These are phyloP conservation scores for Channa argus DNA, from an alignment of 2,113 vertebrate genomes.

Conservation along the genomic window DNA sequence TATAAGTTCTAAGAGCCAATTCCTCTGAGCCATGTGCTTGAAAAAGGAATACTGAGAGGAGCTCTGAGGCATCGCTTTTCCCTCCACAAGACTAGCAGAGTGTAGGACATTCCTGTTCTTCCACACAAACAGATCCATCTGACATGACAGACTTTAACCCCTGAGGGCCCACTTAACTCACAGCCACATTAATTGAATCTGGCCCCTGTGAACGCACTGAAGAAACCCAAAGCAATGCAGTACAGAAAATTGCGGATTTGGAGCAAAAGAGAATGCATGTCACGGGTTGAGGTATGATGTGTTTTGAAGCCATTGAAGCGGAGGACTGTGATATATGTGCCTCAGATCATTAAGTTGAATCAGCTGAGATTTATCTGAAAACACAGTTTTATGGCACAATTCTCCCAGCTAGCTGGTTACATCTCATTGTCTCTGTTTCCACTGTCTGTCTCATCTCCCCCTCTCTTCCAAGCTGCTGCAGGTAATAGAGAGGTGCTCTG, in stretches of 20 bases:
- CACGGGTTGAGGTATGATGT: conserved; percentile 50
- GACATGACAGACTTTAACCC: conserved; percentile 80
- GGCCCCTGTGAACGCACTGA: conserved; percentile 54
- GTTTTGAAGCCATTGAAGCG: conserved; percentile 53
- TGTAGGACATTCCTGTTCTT: conserved; percentile 63
- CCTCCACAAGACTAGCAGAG: conserved; percentile 44
- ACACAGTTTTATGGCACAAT: conserved; percentile 51
- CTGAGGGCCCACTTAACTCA: conserved; percentile 77
- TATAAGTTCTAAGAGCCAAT: conserved; percentile 61
- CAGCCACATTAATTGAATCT: conserved; percentile 75
- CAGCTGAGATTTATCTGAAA: conserved; percentile 58
- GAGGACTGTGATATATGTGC: conserved; percentile 54
- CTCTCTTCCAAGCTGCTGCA: conserved; percentile 3
- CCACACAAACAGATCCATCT: conserved; percentile 76
- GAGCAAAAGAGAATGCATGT: conserved; percentile 60
- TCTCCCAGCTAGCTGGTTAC: conserved; percentile 53
- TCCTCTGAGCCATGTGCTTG: conserved; percentile 50
- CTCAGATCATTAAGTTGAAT: conserved; percentile 71
- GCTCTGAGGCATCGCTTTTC: conserved; percentile 54
- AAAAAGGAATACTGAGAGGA: conserved; percentile 58
- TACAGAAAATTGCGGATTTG: conserved; percentile 49
- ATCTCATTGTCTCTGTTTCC: conserved; percentile 37
- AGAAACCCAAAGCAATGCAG: conserved; percentile 41
- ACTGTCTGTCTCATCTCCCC: conserved; percentile 5
- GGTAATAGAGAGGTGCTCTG: conserved; percentile 46